Base-by-base conservation (phyloP, 2,113 vertebrate genomes). In the Stigmatopora argus region DNA sequence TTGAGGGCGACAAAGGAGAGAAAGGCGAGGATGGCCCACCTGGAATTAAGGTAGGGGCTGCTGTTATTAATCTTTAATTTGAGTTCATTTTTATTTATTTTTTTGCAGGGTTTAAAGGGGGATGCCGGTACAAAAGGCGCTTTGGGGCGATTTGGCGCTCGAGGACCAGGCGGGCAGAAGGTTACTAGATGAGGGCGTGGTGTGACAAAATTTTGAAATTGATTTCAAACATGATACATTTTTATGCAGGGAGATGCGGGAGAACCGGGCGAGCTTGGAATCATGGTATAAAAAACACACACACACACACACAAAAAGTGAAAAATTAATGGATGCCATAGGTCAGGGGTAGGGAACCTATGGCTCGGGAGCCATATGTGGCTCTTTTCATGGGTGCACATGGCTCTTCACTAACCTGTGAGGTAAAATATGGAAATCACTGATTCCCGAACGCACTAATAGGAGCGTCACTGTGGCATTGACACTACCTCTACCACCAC, bases 1-100 rank as follows among this genome's bases (percentile, higher is more conserved):
- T 95, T 81, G 94, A 96, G 0, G 94, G 94, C 1, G 94, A 96
- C 85, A 96, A 96, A 91, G 94, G 94, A n/a, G 94, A 96, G 74
- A 96, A 96, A 74, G 94, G 94, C 18, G 94, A 96, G 73, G 94
- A 95, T 0, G 94, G 94, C 1, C 92, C 94, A 3, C 76, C 85
- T 12, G 94, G 94, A 68, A 75, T 91, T 35, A 95, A 96, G 91
- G 94, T 95, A 84, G 59, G 23, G 26, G 26, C 3, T 5, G 5
- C 14, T 5, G 15, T 3, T 8, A 2, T 31, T 56, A 15, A 7
- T 31, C 14, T 56, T 3, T 23, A 15, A 15, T 14, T 14, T 56
- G 15, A 56, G 2, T 62, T 52, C 55, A 51, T 1, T 46, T 12
- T 23, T 52, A 35, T 19, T n/a, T 21, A 5, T 51, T 67, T 59